phyloP scores from a whole-genome alignment of 2,888 invertebrate genomes.

The Dryococelus australis region DNA sequence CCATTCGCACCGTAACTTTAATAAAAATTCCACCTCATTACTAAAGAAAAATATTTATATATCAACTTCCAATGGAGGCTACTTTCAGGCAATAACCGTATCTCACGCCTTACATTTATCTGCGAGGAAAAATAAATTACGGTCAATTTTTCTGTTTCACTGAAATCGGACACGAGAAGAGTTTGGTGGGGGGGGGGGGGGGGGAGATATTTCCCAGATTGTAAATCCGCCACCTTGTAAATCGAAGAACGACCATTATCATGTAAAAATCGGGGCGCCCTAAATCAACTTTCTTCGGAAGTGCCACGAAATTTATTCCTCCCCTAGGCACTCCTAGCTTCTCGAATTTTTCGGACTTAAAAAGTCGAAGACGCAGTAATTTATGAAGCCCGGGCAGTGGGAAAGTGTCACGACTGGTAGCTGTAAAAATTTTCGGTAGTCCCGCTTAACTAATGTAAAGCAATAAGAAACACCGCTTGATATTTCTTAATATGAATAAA shows the following conservation, averaged over 20 bases:
- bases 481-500: neutral
- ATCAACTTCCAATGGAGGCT: neutral
- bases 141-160: neutral
- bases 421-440: neutral
- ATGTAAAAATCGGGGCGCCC: neutral
- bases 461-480: neutral
- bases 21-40: neutral
- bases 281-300: neutral
- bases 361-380: neutral
- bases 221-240: neutral
- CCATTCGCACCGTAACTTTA: neutral
- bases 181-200: no score
- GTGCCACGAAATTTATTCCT: neutral
- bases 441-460: neutral
- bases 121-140: neutral
- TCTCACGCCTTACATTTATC: constrained; percentile 11
- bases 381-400: neutral
- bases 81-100: neutral
- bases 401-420: neutral
- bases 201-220: neutral
- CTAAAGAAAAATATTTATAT: neutral
- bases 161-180: neutral
- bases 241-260: neutral
- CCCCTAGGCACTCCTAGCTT: neutral
- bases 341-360: neutral